A percentile compares a stretch with the other conserved stretches of the same genome.
These are phyloP conservation scores for Narcine bancroftii DNA, from an alignment of 2,113 vertebrate genomes.

Conservation along the genomic window DNA sequence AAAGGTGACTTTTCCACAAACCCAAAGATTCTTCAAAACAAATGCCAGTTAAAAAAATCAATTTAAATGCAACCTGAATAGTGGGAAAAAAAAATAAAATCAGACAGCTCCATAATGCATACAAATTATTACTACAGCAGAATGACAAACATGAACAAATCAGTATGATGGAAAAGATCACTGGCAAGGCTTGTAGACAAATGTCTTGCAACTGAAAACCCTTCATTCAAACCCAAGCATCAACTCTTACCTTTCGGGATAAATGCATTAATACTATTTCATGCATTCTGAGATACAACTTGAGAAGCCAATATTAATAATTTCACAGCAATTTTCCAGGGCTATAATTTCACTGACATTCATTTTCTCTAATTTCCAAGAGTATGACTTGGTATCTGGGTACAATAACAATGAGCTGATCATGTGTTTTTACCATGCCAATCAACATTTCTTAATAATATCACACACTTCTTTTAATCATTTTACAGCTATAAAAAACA, in stretches of 20 bases:
- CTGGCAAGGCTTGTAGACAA: background rate
- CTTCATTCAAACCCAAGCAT: background rate
- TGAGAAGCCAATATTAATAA: background rate
- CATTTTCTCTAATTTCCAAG: background rate
- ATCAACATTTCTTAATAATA: background rate
- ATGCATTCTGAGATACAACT: too few relatives aligned
- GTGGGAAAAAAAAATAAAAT: constrained; percentile 26
- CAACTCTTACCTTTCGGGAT: background rate
- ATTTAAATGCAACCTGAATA: background rate
- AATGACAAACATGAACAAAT: background rate
- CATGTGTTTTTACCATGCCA: background rate
- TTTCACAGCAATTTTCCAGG: background rate
- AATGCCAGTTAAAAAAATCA: background rate
- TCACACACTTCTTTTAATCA: background rate
- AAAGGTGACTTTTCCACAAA: background rate
- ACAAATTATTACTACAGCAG: constrained; percentile 11
- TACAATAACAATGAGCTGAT: background rate
- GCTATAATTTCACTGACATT: background rate
- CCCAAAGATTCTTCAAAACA: constrained; percentile 27
- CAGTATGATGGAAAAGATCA: background rate
- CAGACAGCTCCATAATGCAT: constrained; percentile 26
- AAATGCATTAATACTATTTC: constrained; percentile 2
- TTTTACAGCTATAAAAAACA: background rate
- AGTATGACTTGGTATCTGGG: background rate
- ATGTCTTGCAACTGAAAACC: background rate